phyloP scores from a whole-genome alignment of 2,113 vertebrate species.

The Corvus cornix region DNA sequence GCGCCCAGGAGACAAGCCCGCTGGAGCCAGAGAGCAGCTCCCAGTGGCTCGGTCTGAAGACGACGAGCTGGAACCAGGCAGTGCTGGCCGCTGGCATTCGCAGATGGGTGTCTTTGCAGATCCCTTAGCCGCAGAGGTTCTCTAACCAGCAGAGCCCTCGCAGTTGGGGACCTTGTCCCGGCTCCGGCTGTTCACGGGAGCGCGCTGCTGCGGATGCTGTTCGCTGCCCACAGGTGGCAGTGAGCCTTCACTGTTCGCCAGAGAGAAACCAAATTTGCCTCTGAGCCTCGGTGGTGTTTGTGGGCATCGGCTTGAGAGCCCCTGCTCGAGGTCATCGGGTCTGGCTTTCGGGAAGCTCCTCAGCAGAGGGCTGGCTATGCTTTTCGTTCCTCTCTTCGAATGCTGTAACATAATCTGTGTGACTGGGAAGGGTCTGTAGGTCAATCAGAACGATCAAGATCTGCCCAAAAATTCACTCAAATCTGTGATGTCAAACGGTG shows the following conservation, averaged over 20 bases:
- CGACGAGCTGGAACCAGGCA: rapidly evolving
- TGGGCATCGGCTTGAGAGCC: background rate
- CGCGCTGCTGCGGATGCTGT: background rate
- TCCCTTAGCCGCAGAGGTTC: rapidly evolving
- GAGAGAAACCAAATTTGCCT: background rate
- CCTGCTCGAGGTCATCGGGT: too few species aligned
- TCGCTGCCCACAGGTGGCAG: conserved; percentile 73
- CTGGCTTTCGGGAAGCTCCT: background rate
- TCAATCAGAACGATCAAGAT: rapidly evolving
- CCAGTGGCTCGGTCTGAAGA: rapidly evolving
- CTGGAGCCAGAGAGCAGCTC: background rate
- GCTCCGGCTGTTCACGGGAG: background rate
- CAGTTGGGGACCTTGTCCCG: rapidly evolving
- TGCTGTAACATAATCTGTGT: rapidly evolving
- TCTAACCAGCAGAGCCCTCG: rapidly evolving
- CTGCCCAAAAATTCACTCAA: background rate
- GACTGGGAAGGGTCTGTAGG: background rate
- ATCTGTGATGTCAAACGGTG: background rate
- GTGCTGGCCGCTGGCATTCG: rapidly evolving
- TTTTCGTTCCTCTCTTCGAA: too few species aligned
- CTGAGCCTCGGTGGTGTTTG: rapidly evolving
- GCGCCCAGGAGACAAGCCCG: rapidly evolving
- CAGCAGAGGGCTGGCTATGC: background rate
- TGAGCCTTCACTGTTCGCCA: conserved; percentile 25
- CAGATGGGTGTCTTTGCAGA: background rate